Conservation (phyloP, 2,888 invertebrate species). For the Drosophila phalerata region DNA sequence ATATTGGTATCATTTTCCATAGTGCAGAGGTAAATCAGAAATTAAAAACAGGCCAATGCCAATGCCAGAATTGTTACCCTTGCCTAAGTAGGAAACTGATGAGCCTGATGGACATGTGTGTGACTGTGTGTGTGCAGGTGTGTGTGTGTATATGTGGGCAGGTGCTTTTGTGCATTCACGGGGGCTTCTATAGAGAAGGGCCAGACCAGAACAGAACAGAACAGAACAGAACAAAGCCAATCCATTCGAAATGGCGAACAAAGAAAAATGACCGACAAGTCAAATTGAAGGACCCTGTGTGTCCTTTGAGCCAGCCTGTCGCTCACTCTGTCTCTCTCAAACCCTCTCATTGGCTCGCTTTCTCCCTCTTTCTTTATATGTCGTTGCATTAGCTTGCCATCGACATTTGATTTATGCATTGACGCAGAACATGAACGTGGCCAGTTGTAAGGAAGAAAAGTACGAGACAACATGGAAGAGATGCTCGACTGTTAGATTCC, state of each 20-base stretch:
- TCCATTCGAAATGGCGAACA: constrained; percentile 29
- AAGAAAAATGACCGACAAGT: constrained; percentile 53
- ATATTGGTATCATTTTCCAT: not conserved
- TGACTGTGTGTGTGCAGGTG: not conserved
- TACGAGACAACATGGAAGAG: not conserved
- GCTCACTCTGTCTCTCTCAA: not conserved
- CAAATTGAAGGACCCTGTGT: constrained; percentile 37
- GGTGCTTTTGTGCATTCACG: constrained; percentile 10
- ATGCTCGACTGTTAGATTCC: not conserved
- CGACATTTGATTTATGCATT: constrained; percentile 55
- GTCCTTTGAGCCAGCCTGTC: constrained; percentile 12
- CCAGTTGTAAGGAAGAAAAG: not conserved
- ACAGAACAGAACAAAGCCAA: not conserved
- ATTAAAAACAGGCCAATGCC: constrained; percentile 48
- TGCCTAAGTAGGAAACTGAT: constrained; percentile 17
- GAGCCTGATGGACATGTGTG: constrained; percentile 11
- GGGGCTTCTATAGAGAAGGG: not conserved
- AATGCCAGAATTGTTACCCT: constrained; percentile 17
- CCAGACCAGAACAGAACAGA: not conserved
- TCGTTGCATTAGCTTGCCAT: constrained; percentile 22
- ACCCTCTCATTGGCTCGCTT: not conserved
- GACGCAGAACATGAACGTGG: constrained; percentile 21
- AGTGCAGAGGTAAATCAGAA: constrained; percentile 27
- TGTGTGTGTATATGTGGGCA: constrained; percentile 4
- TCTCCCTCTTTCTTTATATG: not conserved